Evolutionary conservation across 1,140 invertebrate genomes (phyloP).

Genomic region (Atopsyche davidsoni): DNA sequence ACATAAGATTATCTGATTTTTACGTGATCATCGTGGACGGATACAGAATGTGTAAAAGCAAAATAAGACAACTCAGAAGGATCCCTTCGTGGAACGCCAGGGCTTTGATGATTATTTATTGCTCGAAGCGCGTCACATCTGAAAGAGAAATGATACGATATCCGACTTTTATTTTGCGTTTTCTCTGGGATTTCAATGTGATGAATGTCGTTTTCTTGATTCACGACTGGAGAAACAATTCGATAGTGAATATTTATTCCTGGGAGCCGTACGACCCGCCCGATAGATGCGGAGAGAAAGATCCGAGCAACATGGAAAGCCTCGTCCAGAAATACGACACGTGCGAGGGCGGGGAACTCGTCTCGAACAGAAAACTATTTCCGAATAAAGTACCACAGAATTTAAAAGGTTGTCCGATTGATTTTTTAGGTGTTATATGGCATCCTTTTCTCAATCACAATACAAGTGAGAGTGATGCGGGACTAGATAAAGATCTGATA

Average conservation of each 20-base stretch:
- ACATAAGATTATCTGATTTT: constrained; percentile 22
- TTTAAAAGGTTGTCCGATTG: constrained; percentile 24
- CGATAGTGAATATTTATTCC: constrained; percentile 22
- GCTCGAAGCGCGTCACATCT: not conserved
- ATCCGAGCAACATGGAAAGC: too few species aligned
- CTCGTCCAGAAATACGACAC: constrained; percentile 14
- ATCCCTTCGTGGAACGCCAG: constrained; percentile 27
- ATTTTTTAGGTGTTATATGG: constrained; percentile 25
- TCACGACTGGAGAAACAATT: constrained; percentile 21
- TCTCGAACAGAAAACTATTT: constrained; percentile 9
- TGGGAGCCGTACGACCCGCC: constrained; percentile 30
- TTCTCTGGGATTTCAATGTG: constrained; percentile 23
- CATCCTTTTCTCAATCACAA: constrained; percentile 28
- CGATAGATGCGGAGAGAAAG: constrained; percentile 25
- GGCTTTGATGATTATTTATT: constrained; percentile 23
- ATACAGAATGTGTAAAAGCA: constrained; percentile 26
- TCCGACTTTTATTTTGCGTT: constrained; percentile 18
- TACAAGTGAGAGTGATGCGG: constrained; percentile 11
- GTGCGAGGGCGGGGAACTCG: constrained; percentile 15
- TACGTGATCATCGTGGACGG: constrained; percentile 26
- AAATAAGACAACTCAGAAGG: constrained; percentile 22
- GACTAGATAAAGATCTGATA: constrained; percentile 24
- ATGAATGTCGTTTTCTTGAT: constrained; percentile 24
- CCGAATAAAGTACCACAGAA: constrained; percentile 25
- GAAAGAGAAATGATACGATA: constrained; percentile 22